Conservation (phyloP, 2,888 invertebrate genomes). For the Panzeria rudis region DNA sequence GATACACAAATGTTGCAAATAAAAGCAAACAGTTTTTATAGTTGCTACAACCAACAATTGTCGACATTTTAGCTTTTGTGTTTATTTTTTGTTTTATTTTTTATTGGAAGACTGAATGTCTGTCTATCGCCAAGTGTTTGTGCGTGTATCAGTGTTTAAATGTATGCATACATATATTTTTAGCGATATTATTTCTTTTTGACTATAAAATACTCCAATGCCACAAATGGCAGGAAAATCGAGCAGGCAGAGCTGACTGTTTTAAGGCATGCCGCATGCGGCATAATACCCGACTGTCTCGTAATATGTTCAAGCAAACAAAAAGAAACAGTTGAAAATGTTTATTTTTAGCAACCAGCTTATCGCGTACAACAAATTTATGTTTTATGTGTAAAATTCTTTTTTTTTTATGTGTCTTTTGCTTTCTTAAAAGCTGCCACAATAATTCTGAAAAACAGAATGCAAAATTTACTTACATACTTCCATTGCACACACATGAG, state of each 20-base stretch:
- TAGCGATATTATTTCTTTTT: conserved; percentile 30
- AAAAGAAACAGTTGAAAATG: conserved; percentile 55
- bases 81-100: background rate
- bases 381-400: conserved; percentile 13
- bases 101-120: conserved; percentile 1
- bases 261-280: conserved; percentile 43
- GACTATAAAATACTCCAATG: conserved; percentile 28
- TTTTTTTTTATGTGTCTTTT: conserved; percentile 33
- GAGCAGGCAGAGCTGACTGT: conserved; percentile 11
- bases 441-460: conserved; percentile 64
- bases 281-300: conserved; percentile 31
- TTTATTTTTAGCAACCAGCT: conserved; percentile 62
- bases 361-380: conserved; percentile 68
- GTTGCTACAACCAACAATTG: conserved; percentile 55
- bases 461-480: conserved; percentile 49
- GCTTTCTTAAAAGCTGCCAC: conserved; percentile 60
- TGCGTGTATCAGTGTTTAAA: background rate
- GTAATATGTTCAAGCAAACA: conserved; percentile 17
- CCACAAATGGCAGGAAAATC: conserved; percentile 15
- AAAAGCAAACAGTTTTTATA: conserved; percentile 38
- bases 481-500: conserved; percentile 1
- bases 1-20: conserved; percentile 39
- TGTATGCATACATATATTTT: background rate
- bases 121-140: background rate
- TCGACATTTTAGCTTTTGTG: conserved; percentile 68